Conservation (phyloP, 2,797 vertebrate species). For the Rhabdomys pumilio region DNA sequence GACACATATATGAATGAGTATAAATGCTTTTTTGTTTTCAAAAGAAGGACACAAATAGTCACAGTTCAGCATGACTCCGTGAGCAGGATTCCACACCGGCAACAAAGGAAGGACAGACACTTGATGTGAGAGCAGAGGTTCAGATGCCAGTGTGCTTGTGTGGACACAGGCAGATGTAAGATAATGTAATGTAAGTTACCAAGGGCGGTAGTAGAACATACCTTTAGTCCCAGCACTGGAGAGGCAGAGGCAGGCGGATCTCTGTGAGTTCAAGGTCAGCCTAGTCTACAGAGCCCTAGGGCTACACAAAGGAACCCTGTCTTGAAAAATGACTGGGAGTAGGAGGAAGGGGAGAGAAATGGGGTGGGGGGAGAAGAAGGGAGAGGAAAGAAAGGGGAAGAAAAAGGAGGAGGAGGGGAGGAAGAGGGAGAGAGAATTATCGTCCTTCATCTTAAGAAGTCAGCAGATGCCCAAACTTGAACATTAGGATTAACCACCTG, state of each 20-base stretch:
- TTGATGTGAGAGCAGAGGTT: neutral
- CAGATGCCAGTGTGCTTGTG: neutral
- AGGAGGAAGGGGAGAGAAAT: neutral
- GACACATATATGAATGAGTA: neutral
- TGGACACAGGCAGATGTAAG: neutral
- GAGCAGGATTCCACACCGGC: neutral
- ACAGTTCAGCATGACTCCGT: neutral
- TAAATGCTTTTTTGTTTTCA: neutral
- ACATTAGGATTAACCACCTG: neutral
- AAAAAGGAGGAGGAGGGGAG: too few species aligned
- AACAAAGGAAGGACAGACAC: neutral
- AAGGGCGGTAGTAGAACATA: fast-evolving
- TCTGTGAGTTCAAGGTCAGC: neutral
- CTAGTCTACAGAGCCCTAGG: neutral
- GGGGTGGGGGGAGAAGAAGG: too few species aligned
- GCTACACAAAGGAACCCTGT: neutral
- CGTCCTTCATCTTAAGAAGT: neutral
- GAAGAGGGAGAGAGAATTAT: neutral
- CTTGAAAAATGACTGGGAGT: neutral
- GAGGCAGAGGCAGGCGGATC: neutral
- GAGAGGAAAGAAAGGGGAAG: too few species aligned
- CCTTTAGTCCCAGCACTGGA: neutral
- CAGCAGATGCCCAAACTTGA: neutral
- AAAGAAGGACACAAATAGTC: conserved; percentile 1
- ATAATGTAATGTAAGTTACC: neutral